Base-by-base conservation (phyloP, 1,140 invertebrate genomes). In the Aplysia californica region DNA sequence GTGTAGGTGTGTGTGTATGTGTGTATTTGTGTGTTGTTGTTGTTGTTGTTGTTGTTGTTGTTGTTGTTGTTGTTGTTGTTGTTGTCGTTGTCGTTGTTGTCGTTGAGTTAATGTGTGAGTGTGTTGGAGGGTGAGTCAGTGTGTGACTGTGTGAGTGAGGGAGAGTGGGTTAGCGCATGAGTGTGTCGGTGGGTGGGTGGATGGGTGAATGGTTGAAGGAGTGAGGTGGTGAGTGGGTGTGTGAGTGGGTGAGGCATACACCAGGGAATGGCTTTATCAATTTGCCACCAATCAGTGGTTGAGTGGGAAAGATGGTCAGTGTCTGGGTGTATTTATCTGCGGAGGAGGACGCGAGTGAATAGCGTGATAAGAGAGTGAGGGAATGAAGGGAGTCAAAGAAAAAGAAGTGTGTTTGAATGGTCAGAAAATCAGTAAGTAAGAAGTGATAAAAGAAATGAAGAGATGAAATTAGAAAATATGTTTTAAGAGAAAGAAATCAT, bases 361-460 rank as follows among this genome's bases (percentile, higher is more conserved):
- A n/a, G 56, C n/a, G 56, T 31, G 71, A 73, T 67, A 35, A 29
- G 65, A 35, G 65, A 67, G 65, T 67, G 65, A 67, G 65, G 31
- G 65, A 67, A 35, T 67, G 65, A 36, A 26, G 26, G 10, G 35
- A 18, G 35, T 31, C 5, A 36, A 35, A 15, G 65, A 33, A 35
- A 15, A 35, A 33, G 65, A n/a, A n/a, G n/a, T n/a, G n/a, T n/a
- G n/a, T n/a, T n/a, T n/a, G n/a, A n/a, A n/a, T n/a, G n/a, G n/a
- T n/a, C n/a, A n/a, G n/a, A n/a, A n/a, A n/a, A n/a, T n/a, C n/a
- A n/a, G n/a, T n/a, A n/a, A n/a, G n/a, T n/a, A n/a, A n/a, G n/a
- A n/a, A n/a, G n/a, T n/a, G n/a, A n/a, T n/a, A n/a, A n/a, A n/a
- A n/a, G n/a, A n/a, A n/a, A n/a, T n/a, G n/a, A n/a, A n/a, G n/a